phyloP scores from a whole-genome alignment of 2,888 invertebrate species.

The Cabera pusaria region DNA sequence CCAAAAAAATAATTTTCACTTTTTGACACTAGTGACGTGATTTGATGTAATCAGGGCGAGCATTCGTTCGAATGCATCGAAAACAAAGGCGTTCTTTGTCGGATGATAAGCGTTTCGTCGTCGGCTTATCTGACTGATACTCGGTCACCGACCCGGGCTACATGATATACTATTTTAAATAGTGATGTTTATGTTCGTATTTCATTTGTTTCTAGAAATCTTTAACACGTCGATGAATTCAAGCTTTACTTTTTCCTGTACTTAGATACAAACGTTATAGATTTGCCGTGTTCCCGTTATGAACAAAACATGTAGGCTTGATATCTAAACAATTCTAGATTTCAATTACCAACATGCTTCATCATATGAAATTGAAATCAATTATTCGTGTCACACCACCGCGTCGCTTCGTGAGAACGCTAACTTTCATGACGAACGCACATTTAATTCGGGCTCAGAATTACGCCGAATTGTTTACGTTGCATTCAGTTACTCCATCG shows the following conservation, averaged over 20 bases:
- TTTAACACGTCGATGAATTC: no score
- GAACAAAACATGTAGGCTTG: no score
- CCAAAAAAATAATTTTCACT: no score
- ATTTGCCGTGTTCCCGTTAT: no score
- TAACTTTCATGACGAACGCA: conserved; percentile 19
- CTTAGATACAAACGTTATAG: no score
- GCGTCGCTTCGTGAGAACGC: conserved; percentile 14
- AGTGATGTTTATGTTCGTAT: conserved; percentile 24
- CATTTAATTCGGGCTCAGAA: conserved; percentile 25
- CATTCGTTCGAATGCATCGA: conserved; percentile 61
- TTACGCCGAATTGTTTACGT: conserved; percentile 29
- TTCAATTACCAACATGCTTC: no score
- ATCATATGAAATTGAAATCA: no score
- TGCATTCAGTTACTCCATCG: conserved; percentile 35
- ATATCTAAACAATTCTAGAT: no score
- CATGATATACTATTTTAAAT: conserved; percentile 32
- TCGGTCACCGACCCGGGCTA: conserved; percentile 65
- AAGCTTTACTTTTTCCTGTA: no score
- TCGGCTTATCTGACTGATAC: conserved; percentile 73
- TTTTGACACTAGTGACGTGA: conserved; percentile 27
- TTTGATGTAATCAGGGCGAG: conserved; percentile 63
- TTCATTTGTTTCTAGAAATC: no score
- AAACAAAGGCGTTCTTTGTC: conserved; percentile 76
- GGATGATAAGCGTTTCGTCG: conserved; percentile 70
- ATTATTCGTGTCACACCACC: conserved; percentile 3